These are phyloP conservation scores for Melanotus villosus DNA, from an alignment of 2,888 invertebrate genomes.

Conservation along the genomic window DNA sequence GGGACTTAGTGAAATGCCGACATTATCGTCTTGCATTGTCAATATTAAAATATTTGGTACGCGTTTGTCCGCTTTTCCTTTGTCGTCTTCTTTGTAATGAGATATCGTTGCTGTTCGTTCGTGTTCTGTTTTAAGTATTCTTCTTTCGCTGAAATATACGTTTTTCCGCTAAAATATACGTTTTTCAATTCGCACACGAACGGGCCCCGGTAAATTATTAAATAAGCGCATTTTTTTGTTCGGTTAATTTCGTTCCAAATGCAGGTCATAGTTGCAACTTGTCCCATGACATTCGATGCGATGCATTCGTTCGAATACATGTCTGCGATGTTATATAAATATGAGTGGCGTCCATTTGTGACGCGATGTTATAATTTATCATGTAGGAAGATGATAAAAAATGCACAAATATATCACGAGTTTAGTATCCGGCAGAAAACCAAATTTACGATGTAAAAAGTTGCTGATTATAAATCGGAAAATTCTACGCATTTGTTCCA, in stretches of 20 bases:
- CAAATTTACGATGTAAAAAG: constrained; percentile 2
- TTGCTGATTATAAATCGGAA: not conserved
- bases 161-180: not conserved
- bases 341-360: not conserved
- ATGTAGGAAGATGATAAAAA: constrained; percentile 8
- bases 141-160: not conserved
- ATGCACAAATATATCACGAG: not conserved
- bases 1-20: constrained; percentile 43
- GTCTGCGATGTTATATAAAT: constrained; percentile 2
- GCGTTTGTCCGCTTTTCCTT: constrained; percentile 47
- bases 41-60: constrained; percentile 51
- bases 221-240: too few relatives aligned
- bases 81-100: constrained; percentile 45
- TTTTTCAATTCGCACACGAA: too few relatives aligned
- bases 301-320: not conserved
- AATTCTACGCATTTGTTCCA: not conserved
- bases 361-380: not conserved
- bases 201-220: not conserved
- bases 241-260: too few relatives aligned
- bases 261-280: not conserved
- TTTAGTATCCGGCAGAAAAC: not conserved
- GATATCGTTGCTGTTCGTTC: constrained; percentile 37
- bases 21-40: constrained; percentile 50
- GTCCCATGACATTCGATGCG: not conserved
- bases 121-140: constrained; percentile 26